Evolutionary conservation across 2,888 invertebrate species (phyloP).

Genomic region (Campoplex nolae): DNA sequence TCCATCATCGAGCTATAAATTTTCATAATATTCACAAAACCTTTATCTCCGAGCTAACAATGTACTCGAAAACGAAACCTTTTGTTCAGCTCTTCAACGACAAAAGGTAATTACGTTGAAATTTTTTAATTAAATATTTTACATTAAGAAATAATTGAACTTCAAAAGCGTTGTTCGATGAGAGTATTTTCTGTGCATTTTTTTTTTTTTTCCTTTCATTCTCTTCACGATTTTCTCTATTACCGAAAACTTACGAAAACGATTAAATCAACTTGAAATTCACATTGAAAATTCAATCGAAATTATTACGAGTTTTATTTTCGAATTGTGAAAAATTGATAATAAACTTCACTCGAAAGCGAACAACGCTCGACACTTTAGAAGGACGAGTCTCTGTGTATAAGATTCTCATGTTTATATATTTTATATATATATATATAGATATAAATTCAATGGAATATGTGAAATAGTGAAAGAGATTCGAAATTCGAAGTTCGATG

Average conservation of each 20-base stretch:
- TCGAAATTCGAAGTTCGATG: slow-evolving; percentile 16
- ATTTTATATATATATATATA: not conserved
- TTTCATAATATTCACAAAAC: not conserved
- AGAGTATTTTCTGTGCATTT: too few relatives aligned
- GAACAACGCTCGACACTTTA: too few relatives aligned
- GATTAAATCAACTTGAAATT: too few relatives aligned
- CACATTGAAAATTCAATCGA: too few relatives aligned
- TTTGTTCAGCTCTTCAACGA: not conserved
- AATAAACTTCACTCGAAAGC: too few relatives aligned
- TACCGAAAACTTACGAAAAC: too few relatives aligned
- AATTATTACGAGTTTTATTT: too few relatives aligned
- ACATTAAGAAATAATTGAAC: not conserved
- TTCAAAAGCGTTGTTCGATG: too few relatives aligned
- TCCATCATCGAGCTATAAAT: slow-evolving; percentile 9
- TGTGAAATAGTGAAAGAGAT: slow-evolving; percentile 14
- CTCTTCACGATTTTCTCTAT: too few relatives aligned
- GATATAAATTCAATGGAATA: slow-evolving; percentile 1
- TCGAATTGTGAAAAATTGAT: too few relatives aligned
- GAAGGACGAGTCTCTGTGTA: not conserved
- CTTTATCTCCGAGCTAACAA: not conserved
- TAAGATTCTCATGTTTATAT: not conserved
- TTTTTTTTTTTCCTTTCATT: too few relatives aligned
- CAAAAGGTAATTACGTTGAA: not conserved
- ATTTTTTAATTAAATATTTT: not conserved
- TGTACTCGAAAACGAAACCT: not conserved